Conservation (phyloP, 2,888 invertebrate genomes). For the Ceraclea dissimilis region DNA sequence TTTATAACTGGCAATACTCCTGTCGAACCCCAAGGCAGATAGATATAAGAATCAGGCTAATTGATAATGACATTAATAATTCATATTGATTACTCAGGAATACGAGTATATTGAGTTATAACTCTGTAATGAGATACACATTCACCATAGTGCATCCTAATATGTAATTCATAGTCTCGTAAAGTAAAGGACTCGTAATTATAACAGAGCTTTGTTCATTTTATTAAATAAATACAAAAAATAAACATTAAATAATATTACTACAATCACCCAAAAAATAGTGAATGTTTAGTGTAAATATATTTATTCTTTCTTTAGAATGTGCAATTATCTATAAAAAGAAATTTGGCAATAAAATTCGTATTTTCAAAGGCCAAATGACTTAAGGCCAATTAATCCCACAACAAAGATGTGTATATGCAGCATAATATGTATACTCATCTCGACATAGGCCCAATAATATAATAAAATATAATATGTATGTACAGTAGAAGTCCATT, state of each 20-base stretch:
- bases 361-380: conserved; percentile 26
- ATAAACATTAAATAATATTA: conserved; percentile 19
- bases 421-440: not conserved
- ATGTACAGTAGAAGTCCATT: too few relatives aligned
- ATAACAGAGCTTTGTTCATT: conserved; percentile 21
- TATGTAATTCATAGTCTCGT: not conserved
- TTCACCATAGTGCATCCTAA: not conserved
- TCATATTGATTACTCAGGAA: not conserved
- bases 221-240: conserved; percentile 14
- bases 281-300: conserved; percentile 26
- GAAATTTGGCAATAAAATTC: conserved; percentile 26
- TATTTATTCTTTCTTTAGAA: conserved; percentile 22
- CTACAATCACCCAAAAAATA: conserved; percentile 24
- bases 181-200: not conserved
- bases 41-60: conserved; percentile 8
- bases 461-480: not conserved
- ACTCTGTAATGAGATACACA: too few relatives aligned
- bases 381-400: conserved; percentile 26
- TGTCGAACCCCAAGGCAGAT: conserved; percentile 13
- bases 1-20: conserved; percentile 16
- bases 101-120: not conserved
- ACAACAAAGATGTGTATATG: conserved; percentile 15
- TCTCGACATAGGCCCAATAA: conserved; percentile 21
- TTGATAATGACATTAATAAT: conserved; percentile 1
- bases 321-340: conserved; percentile 21